Base-by-base conservation (phyloP, 2,888 invertebrate species). In the Apamea epomidion region DNA sequence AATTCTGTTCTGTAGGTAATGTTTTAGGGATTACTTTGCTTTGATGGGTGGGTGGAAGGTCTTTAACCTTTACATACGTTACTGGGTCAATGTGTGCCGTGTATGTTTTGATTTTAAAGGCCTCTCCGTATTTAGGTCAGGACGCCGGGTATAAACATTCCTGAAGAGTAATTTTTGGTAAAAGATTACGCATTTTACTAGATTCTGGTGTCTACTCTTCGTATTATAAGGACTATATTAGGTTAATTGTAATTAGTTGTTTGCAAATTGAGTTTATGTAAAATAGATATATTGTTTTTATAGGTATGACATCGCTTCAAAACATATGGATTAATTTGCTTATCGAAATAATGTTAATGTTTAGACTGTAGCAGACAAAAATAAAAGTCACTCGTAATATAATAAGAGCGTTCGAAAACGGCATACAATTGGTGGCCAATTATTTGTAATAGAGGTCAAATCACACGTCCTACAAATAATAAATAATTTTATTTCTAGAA, bases 21-120 rank as follows among this genome's bases (percentile, higher is more conserved):
- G 58, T 68, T 29, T 84, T 92, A 93, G 81, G 87, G 90, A 78
- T 89, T 84, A 76, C 78, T 91, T 89, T 90, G 85, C 76, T 85
- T 73, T 85, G 87, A 74, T 86, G 80, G 42, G 54, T 80, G 73
- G 71, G 77, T 74, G 76, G 87, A 82, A 92, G 94, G 94, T 93
- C 92, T 89, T 94, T 95, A 94, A 95, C 95, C 96, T 94, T 93
- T 93, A 92, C 93, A 92, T 93, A 92, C 91, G 92, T 91, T 93
- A 94, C 91, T 94, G 88, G 94, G 94, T 93, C 94, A 94, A 93
- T 90, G 94, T 93, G 93, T 94, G 92, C 91, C 82, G 89, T 81
- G 89, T 92, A 88, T 94, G 93, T 93, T 93, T 93, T 93, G 93
- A 93, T 93, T 93, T 90, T 89, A 87, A 90, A 91, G 89, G 90